Base-by-base conservation (phyloP, 1,140 invertebrate species). In the Drosophila aff. region DNA sequence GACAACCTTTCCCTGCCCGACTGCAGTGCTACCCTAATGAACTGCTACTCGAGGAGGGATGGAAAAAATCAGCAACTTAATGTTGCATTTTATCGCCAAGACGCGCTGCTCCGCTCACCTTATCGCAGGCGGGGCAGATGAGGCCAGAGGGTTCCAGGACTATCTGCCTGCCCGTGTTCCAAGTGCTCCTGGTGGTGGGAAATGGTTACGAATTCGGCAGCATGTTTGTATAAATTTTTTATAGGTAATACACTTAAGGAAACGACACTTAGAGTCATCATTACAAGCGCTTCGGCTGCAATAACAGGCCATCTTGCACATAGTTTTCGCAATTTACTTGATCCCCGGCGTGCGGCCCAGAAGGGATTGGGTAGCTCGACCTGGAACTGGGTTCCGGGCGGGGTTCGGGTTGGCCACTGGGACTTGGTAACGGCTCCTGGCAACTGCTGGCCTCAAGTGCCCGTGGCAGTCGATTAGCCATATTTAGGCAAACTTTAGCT, bases 281-380 rank as follows among this genome's bases (percentile, higher is more conserved):
- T 92, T 92, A 92, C 91, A 92, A 92, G 91, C 81, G 79, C 78
- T 92, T 87, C 90, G 81, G 91, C 81, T 89, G 91, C 90, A 92
- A 87, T 91, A 92, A 92, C 91, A 92, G 91, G 85, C 91, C 91
- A 92, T 92, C 91, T 92, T 92, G 91, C 91, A 92, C 91, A 92
- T 92, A 92, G 91, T 92, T 92, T 92, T 84, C 82, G 91, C 85
- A 90, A 92, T 92, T 92, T 91, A 80, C 85, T 84, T 92, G 79
- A 92, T 90, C 85, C 87, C 89, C 36, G 81, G 69, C 75, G 81
- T 64, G 62, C 46, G 78, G 49, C 64, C 36, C 53, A 26, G 36
- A 57, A 40, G 53, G 53, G 53, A 57, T 57, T 55, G 18, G 21
- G 52, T 15, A 40, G 21, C 33, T 23, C 52, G 33, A 38, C 33